phyloP scores from a whole-genome alignment of 1,140 invertebrate genomes.

The Procambarus clarkii region DNA sequence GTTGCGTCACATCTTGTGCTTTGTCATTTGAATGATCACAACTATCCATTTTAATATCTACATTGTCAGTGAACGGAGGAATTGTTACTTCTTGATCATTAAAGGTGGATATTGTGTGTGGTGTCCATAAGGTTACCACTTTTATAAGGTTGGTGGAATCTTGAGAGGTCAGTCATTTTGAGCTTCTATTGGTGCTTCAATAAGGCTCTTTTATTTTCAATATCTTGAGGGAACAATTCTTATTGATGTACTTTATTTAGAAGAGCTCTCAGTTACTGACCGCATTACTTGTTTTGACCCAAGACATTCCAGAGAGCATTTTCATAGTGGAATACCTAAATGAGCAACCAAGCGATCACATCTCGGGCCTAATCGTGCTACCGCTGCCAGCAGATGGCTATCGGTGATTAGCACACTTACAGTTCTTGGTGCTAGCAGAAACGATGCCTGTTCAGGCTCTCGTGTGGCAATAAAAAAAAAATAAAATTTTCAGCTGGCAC shows the following conservation, averaged over 20 bases:
- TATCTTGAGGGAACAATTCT: conserved; percentile 45
- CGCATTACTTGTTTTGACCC: conserved; percentile 23
- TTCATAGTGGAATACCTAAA: conserved; percentile 20
- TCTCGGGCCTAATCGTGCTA: neutral
- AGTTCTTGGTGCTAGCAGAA: conserved; percentile 58
- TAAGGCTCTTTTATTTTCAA: conserved; percentile 42
- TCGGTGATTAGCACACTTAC: conserved; percentile 15
- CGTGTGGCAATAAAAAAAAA: conserved; percentile 49
- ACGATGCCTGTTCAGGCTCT: conserved; percentile 13
- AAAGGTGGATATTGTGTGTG: conserved; percentile 20
- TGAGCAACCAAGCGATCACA: conserved; percentile 41
- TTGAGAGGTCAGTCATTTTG: conserved; percentile 34
- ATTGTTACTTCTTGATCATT: conserved; percentile 37
- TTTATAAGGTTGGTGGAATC: conserved; percentile 39
- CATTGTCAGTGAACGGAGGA: conserved; percentile 26
- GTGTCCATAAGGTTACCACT: conserved; percentile 23
- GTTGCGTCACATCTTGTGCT: conserved; percentile 52
- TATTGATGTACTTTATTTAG: conserved; percentile 23
- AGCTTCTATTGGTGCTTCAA: conserved; percentile 29
- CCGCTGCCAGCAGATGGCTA: conserved; percentile 17
- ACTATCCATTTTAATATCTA: conserved; percentile 19
- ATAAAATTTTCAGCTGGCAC: conserved; percentile 32
- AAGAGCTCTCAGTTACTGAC: conserved; percentile 23
- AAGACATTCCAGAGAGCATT: conserved; percentile 42
- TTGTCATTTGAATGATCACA: conserved; percentile 53